A percentile compares a stretch with the other conserved stretches of the same genome.
phyloP scores from a whole-genome alignment of 2,113 vertebrate genomes.

The Hippopotamus amphibius region DNA sequence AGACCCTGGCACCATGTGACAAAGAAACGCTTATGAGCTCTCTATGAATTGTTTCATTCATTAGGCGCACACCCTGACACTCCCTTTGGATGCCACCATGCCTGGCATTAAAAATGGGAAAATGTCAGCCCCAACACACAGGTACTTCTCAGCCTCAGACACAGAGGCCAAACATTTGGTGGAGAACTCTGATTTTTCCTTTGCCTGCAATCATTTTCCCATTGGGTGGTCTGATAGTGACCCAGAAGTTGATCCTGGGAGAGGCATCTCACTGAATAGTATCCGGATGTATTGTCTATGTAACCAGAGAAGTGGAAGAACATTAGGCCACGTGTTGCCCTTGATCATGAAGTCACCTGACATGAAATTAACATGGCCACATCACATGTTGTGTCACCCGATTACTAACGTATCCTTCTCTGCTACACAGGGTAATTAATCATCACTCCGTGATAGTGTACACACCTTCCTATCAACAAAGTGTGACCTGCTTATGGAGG shows the following conservation, averaged over 20 bases:
- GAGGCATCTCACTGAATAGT: neutral
- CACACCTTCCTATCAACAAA: conserved; percentile 72
- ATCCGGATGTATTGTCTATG: neutral
- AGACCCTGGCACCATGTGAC: conserved; percentile 40
- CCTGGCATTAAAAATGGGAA: conserved; percentile 2
- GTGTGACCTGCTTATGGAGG: conserved; percentile 68
- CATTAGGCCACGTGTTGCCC: neutral
- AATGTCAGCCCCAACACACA: neutral
- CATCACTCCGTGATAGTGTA: conserved; percentile 78
- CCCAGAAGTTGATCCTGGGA: neutral
- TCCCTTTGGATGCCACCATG: neutral
- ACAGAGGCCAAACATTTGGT: neutral
- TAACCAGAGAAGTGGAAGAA: neutral
- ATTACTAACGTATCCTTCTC: conserved; percentile 81
- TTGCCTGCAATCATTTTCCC: neutral
- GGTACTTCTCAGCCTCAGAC: neutral
- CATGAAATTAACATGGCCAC: conserved; percentile 77
- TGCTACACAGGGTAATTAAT: conserved; percentile 81
- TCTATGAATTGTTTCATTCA: conserved; percentile 70
- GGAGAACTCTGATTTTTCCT: neutral
- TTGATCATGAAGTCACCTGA: conserved; percentile 82
- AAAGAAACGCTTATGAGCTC: conserved; percentile 53
- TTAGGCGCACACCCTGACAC: neutral
- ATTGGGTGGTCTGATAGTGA: neutral
- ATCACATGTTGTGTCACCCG: conserved; percentile 79